Evolutionary conservation across 2,113 vertebrate genomes (phyloP).

Genomic region (Tachycineta bicolor): DNA sequence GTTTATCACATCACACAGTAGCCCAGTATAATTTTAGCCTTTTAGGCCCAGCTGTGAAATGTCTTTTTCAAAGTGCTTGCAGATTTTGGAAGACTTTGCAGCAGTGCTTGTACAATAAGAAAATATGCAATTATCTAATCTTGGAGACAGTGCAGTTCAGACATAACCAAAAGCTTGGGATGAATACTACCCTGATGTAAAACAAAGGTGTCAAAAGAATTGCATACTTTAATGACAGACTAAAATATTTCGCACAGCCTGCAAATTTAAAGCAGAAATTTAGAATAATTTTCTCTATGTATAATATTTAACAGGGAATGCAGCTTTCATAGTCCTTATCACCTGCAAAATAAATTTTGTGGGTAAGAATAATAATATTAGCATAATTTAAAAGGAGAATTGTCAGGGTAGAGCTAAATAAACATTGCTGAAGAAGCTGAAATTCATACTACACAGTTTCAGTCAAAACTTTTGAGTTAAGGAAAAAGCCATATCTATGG

Average conservation of each 20-base stretch:
- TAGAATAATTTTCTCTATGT: background rate
- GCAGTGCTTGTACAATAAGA: background rate
- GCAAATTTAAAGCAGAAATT: background rate
- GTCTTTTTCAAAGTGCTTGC: background rate
- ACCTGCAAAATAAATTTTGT: background rate
- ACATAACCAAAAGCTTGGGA: background rate
- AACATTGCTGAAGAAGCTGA: background rate
- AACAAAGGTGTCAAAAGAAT: background rate
- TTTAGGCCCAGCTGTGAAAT: background rate
- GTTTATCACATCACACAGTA: background rate
- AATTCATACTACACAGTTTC: background rate
- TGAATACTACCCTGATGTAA: background rate
- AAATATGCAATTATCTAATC: background rate
- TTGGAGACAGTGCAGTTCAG: background rate
- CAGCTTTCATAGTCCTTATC: background rate
- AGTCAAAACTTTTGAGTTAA: background rate
- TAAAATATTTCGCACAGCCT: background rate
- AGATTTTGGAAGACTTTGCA: background rate
- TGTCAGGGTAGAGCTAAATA: background rate
- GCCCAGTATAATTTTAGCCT: background rate
- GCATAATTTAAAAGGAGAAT: background rate
- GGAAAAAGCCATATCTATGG: background rate
- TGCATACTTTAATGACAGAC: background rate
- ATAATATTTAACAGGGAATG: background rate
- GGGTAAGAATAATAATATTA: background rate